Conservation (phyloP, 2,797 vertebrate species). For the Melopsittacus undulatus region DNA sequence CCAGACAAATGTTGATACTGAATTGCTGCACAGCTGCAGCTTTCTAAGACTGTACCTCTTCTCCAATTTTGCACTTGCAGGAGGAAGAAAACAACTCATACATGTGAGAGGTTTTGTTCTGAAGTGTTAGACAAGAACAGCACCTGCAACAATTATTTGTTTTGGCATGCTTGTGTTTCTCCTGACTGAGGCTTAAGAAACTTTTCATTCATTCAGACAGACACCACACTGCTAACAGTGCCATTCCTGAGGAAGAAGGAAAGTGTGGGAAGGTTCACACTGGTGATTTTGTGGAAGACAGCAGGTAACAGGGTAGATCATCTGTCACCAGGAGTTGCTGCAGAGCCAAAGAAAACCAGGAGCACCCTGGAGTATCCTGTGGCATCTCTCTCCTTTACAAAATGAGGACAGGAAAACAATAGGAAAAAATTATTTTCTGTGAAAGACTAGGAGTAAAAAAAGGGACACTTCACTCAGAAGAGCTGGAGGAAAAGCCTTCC, state of each 20-base stretch:
- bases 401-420: background rate
- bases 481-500: background rate
- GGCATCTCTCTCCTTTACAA: background rate
- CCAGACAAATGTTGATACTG: background rate
- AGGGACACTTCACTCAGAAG: background rate
- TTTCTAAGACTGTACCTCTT: background rate
- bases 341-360: background rate
- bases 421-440: background rate
- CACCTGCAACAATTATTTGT: constrained; percentile 26
- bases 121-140: background rate
- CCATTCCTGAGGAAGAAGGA: background rate
- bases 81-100: background rate
- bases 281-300: background rate
- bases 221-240: background rate
- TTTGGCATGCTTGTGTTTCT: background rate
- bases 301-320: background rate
- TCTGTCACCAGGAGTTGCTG: background rate
- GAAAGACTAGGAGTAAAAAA: background rate
- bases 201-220: background rate
- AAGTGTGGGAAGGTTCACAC: background rate
- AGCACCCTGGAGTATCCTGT: background rate
- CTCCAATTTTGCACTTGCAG: background rate
- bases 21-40: background rate
- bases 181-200: background rate
- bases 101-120: background rate